Percentiles rank a stretch among this genome's conserved stretches.
Evolutionary conservation across 1,140 invertebrate species (phyloP).

Genomic region (Drosophila varians): DNA sequence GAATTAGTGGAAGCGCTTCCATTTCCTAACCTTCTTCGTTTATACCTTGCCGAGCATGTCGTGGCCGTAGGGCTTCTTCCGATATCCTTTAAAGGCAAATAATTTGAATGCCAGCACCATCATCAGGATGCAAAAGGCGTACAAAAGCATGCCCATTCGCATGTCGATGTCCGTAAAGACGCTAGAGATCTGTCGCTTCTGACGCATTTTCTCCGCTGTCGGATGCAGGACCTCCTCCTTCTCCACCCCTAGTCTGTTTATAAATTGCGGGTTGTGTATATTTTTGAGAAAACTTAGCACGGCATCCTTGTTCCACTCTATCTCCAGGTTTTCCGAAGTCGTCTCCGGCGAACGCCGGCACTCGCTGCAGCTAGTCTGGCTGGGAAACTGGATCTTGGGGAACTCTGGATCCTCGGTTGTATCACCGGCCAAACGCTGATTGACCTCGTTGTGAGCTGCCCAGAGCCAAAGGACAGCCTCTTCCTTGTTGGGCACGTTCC

Average conservation of each 20-base stretch:
- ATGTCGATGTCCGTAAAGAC: constrained; percentile 89
- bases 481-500: constrained; percentile 88
- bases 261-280: constrained; percentile 88
- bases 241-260: constrained; percentile 84
- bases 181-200: constrained; percentile 84
- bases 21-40: not conserved
- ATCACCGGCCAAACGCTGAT: constrained; percentile 93
- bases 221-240: constrained; percentile 54
- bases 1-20: constrained; percentile 23
- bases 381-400: constrained; percentile 96
- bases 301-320: constrained; percentile 88
- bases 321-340: constrained; percentile 69
- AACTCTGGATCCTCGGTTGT: constrained; percentile 94
- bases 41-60: constrained; percentile 87
- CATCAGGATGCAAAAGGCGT: constrained; percentile 87
- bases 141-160: constrained; percentile 90
- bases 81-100: constrained; percentile 88
- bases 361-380: constrained; percentile 86
- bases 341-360: constrained; percentile 85
- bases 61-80: constrained; percentile 88
- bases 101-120: constrained; percentile 90
- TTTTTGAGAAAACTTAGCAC: constrained; percentile 90
- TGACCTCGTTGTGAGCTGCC: constrained; percentile 97
- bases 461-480: constrained; percentile 97
- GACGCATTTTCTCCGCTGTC: constrained; percentile 65